phyloP scores from a whole-genome alignment of 1,140 invertebrate genomes.

The Trichonephila inaurata region DNA sequence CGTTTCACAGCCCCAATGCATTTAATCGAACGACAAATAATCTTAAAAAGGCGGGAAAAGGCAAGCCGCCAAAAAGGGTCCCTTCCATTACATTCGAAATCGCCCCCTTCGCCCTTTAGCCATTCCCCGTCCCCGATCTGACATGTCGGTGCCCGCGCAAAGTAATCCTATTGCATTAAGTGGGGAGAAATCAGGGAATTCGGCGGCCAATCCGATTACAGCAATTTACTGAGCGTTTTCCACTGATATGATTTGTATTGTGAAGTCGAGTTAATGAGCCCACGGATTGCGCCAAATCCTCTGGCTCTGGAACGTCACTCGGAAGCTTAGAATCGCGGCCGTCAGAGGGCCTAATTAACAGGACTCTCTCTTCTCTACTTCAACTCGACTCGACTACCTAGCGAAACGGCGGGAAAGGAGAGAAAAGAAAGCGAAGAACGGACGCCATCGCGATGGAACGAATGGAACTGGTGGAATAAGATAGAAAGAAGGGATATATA shows the following conservation, averaged over 20 bases:
- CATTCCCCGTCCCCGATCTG: slow-evolving; percentile 15
- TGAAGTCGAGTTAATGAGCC: slow-evolving; percentile 76
- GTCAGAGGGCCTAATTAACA: slow-evolving; percentile 76
- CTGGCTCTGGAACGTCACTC: slow-evolving; percentile 54
- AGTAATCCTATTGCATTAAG: slow-evolving; percentile 77
- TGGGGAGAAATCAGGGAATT: slow-evolving; percentile 75
- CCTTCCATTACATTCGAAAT: not conserved
- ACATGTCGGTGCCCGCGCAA: slow-evolving; percentile 75
- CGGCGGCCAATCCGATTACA: slow-evolving; percentile 72
- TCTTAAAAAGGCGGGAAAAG: slow-evolving; percentile 64
- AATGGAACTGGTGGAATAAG: not conserved
- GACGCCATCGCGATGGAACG: not conserved
- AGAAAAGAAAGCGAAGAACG: not conserved
- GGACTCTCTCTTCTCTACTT: slow-evolving; percentile 36
- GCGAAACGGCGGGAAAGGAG: slow-evolving; percentile 4
- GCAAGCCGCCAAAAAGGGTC: slow-evolving; percentile 20
- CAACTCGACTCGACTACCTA: slow-evolving; percentile 20
- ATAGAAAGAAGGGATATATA: not conserved
- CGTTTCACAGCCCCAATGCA: slow-evolving; percentile 27
- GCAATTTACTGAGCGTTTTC: slow-evolving; percentile 76
- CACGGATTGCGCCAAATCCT: slow-evolving; percentile 76
- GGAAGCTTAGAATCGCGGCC: slow-evolving; percentile 58
- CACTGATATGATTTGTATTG: slow-evolving; percentile 77
- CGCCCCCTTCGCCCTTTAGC: slow-evolving; percentile 24
- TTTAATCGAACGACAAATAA: slow-evolving; percentile 72